Percentiles rank a stretch among this genome's conserved stretches.
Conservation (phyloP, 2,113 vertebrate species). For the Leptobrachium ailaonicum region DNA sequence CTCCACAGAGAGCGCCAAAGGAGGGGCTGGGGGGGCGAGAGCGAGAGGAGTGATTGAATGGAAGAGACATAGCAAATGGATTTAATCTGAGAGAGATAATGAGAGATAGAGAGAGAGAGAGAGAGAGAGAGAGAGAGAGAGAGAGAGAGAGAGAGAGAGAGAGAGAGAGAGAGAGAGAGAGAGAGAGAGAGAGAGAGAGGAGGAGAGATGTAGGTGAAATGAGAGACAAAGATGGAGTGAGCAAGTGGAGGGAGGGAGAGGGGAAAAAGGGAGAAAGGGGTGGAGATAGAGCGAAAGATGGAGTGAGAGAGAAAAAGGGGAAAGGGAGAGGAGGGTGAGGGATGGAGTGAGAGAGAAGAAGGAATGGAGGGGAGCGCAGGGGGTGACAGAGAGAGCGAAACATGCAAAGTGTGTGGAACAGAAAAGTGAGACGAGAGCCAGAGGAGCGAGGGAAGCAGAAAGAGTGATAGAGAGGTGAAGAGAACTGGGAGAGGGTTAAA, state of each 20-base stretch:
- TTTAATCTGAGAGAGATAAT: not conserved
- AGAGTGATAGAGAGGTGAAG: constrained; percentile 24
- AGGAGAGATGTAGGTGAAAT: constrained; percentile 27
- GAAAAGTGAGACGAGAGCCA: not conserved
- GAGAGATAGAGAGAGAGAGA: constrained; percentile 19
- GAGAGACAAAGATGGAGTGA: constrained; percentile 25
- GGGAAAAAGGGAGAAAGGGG: not conserved
- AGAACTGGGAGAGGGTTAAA: constrained; percentile 29
- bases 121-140: constrained; percentile 28
- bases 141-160: constrained; percentile 10
- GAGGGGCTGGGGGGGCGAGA: not conserved
- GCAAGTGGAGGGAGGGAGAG: not conserved
- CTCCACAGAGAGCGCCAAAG: not conserved
- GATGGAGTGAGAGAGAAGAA: constrained; percentile 9
- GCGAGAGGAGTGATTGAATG: not conserved
- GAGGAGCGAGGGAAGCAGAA: constrained; percentile 15
- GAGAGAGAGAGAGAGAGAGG: constrained; percentile 17
- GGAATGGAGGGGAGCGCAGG: constrained; percentile 5
- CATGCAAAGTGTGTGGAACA: not conserved
- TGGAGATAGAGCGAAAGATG: constrained; percentile 15
- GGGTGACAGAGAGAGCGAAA: constrained; percentile 11
- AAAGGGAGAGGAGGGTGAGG: not conserved
- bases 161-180: constrained; percentile 5
- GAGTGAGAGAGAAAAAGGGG: not conserved
- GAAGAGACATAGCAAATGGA: not conserved